Conservation (phyloP, 2,888 invertebrate genomes). For the Stenodema calcarata region DNA sequence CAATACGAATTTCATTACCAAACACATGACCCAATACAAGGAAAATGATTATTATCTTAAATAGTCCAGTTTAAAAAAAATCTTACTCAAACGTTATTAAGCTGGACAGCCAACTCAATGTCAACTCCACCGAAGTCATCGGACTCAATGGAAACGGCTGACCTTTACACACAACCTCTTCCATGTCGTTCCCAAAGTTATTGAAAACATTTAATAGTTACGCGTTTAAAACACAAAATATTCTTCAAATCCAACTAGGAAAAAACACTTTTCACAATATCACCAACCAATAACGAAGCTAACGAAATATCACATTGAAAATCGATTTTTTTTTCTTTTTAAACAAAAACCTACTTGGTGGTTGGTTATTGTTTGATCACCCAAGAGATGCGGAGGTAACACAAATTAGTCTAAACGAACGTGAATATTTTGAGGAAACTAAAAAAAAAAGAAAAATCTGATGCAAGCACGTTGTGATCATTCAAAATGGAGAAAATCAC, state of each 20-base stretch:
- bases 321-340: neutral
- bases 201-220: neutral
- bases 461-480: no score
- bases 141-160: no score
- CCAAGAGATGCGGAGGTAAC: neutral
- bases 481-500: neutral
- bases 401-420: neutral
- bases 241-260: neutral
- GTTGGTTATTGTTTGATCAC: neutral
- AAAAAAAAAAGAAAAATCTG: no score
- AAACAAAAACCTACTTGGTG: neutral
- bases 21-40: no score
- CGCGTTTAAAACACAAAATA: neutral
- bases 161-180: neutral
- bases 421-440: neutral
- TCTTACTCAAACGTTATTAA: no score
- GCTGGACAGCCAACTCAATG: no score
- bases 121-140: no score
- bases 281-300: neutral
- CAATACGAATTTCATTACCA: no score
- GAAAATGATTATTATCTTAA: no score
- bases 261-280: neutral
- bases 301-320: conserved; percentile 25
- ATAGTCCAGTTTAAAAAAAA: no score
- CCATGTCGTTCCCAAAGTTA: neutral